Base-by-base conservation (phyloP, 2,888 invertebrate species). In the Marronus borbonicus region DNA sequence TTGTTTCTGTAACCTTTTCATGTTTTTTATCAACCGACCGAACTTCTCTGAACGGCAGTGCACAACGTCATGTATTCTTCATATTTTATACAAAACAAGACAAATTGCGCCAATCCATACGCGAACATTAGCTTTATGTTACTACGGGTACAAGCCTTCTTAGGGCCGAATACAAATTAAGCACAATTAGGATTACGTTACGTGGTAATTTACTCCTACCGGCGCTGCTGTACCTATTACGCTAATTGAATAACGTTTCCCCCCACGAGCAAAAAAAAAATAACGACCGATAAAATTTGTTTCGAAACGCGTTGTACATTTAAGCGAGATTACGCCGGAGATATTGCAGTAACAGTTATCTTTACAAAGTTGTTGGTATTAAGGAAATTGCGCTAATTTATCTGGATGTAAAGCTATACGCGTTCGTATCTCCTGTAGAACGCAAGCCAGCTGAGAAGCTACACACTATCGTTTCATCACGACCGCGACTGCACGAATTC, bases 331-430 rank as follows among this genome's bases (percentile, higher is more conserved):
- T 52, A 70, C 52, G 8, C 17, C 17, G 52, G 8, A 52, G 70
- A 49, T 55, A 55, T 55, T 55, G 70, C 70, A 70, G 55, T 70
- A 70, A 70, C 70, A 55, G 36, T 70, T 70, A 70, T 70, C 70
- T 70, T 70, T 70, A 70, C 70, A 70, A 70, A 70, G 55, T 70
- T 70, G 70, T 70, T 70, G 31, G 70, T 70, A 70, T 70, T 70
- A 70, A 55, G 55, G 49, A 36, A 70, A 70, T 55, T 31, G 52
- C 55, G 70, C 31, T 55, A 31, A 70, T 68, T 68, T 68, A 68
- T 70, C 70, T 70, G 55, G 70, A 70, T 55, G 70, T 70, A 70
- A 55, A 55, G 70, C 31, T 66, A 10, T 66, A 66, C 66, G 44
- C 20, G 4, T 17, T 20, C 55, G 20, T 55, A 55, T 20, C 20